A percentile compares a stretch with the other conserved stretches of the same genome.
Conservation (phyloP, 1,140 invertebrate genomes). For the Patella vulgata region DNA sequence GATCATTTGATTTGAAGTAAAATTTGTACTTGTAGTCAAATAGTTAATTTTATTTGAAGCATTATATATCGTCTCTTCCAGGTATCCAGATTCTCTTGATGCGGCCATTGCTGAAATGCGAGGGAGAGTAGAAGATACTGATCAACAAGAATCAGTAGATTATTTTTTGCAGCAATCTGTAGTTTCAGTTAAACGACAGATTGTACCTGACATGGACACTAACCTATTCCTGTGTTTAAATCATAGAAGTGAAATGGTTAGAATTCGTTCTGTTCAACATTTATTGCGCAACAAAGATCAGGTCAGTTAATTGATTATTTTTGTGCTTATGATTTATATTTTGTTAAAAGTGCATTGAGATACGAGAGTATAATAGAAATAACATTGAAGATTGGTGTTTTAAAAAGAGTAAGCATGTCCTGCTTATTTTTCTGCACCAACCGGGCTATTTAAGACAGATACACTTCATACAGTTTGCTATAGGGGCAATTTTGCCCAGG, state of each 20-base stretch:
- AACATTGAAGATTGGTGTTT: no score
- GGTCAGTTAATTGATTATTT: slow-evolving; percentile 24
- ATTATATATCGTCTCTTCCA: no score
- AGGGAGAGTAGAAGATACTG: slow-evolving; percentile 11
- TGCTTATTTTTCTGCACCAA: no score
- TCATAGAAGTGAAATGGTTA: slow-evolving; percentile 41
- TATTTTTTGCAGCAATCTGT: slow-evolving; percentile 52
- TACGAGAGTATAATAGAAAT: neutral
- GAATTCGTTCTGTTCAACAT: slow-evolving; percentile 46
- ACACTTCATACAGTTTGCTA: no score
- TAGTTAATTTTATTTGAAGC: no score
- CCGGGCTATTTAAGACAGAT: no score
- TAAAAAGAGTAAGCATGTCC: no score
- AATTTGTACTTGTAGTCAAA: no score
- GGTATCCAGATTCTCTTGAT: slow-evolving; percentile 45
- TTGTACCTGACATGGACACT: slow-evolving; percentile 40
- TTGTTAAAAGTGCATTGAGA: neutral
- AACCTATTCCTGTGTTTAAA: slow-evolving; percentile 51
- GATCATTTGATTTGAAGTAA: no score
- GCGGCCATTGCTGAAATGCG: slow-evolving; percentile 36
- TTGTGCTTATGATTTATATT: neutral
- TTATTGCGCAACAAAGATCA: slow-evolving; percentile 41
- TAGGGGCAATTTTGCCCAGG: no score
- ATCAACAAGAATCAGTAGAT: slow-evolving; percentile 30
- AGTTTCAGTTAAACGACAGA: slow-evolving; percentile 44